Percentiles rank a stretch among this genome's conserved stretches.
Evolutionary conservation across 2,888 invertebrate genomes (phyloP).

Genomic region (Trisateles emortualis): DNA sequence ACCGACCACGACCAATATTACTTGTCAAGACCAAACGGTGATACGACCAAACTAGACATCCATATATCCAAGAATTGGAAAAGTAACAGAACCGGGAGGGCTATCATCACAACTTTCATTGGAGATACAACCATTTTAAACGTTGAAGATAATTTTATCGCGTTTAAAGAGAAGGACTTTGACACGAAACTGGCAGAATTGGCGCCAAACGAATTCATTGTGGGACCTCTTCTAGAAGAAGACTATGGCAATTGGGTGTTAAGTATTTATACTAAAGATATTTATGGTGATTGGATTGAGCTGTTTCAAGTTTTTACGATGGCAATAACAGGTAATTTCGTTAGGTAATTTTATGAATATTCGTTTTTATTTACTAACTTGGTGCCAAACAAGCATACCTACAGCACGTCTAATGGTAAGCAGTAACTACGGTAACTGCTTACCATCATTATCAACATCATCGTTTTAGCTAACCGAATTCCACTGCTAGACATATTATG

Average conservation of each 20-base stretch:
- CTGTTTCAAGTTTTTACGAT: constrained; percentile 72
- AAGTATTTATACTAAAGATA: constrained; percentile 59
- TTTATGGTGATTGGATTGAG: constrained; percentile 62
- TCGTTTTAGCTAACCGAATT: no score
- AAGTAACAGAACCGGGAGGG: neutral
- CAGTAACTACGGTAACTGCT: no score
- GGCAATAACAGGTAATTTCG: constrained; percentile 62
- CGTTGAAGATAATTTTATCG: constrained; percentile 7
- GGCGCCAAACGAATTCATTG: constrained; percentile 60
- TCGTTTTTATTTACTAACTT: no score
- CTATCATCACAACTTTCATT: neutral
- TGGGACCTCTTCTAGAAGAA: constrained; percentile 67
- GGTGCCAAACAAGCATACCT: no score
- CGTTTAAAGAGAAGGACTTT: constrained; percentile 29
- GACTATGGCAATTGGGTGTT: constrained; percentile 79
- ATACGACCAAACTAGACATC: constrained; percentile 53
- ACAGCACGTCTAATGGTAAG: no score
- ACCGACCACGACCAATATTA: constrained; percentile 52
- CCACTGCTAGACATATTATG: no score
- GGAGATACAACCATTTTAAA: neutral
- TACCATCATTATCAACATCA: no score
- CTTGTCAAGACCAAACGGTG: constrained; percentile 66
- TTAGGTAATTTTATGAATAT: neutral
- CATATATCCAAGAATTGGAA: constrained; percentile 15
- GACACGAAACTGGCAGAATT: constrained; percentile 36